A percentile compares a stretch with the other conserved stretches of the same genome.
Conservation (phyloP, 2,113 vertebrate genomes). For the Dicerorhinus sumatrensis region DNA sequence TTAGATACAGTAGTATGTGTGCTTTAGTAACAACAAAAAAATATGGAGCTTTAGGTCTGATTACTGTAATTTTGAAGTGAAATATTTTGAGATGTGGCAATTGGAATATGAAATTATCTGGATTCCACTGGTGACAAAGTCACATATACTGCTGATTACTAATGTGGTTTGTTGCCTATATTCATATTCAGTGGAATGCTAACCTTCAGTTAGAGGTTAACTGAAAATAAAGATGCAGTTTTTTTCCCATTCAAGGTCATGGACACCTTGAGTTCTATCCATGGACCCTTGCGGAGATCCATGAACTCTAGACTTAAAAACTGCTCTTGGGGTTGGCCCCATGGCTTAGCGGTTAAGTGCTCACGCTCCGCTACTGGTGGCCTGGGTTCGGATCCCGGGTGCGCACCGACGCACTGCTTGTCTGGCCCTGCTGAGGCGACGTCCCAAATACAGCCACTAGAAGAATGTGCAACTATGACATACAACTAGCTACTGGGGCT, state of each 20-base stretch:
- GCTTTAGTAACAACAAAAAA: neutral
- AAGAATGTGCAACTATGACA: no score
- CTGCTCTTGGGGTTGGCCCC: neutral
- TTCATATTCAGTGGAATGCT: neutral
- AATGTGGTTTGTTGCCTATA: neutral
- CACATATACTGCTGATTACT: neutral
- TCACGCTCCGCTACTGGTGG: no score
- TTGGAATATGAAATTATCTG: neutral
- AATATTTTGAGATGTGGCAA: neutral
- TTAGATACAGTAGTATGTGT: neutral
- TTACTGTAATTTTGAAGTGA: neutral
- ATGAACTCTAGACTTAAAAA: neutral
- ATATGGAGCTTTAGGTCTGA: neutral
- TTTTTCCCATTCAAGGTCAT: neutral
- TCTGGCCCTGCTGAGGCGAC: no score
- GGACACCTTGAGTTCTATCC: neutral
- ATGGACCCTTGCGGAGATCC: neutral
- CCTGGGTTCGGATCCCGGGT: no score
- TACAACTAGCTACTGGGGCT: no score
- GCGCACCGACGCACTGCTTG: no score
- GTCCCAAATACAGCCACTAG: no score
- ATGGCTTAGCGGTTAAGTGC: no score
- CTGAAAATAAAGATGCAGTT: neutral
- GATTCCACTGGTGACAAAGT: neutral
- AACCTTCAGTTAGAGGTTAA: neutral